phyloP scores from a whole-genome alignment of 2,797 vertebrate species.

The Esox lucius region DNA sequence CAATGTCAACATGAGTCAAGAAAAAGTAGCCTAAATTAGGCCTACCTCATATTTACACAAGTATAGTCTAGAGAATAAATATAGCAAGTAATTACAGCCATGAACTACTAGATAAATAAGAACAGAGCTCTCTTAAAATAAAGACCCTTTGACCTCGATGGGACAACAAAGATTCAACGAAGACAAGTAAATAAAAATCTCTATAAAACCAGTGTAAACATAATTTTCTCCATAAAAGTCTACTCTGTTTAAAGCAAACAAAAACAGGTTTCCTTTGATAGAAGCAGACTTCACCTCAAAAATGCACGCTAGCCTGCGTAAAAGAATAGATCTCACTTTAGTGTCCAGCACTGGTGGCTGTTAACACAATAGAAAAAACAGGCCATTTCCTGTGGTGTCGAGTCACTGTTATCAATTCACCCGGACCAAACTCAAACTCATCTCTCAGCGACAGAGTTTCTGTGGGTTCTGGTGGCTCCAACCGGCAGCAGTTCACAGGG shows the following conservation, averaged over 20 bases:
- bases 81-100: background rate
- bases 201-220: constrained; percentile 11
- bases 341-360: background rate
- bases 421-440: background rate
- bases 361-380: background rate
- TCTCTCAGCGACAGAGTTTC: background rate
- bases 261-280: too few relatives aligned
- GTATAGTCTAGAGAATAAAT: background rate
- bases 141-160: too few relatives aligned
- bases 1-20: background rate
- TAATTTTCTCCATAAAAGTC: constrained; percentile 41
- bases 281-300: too few relatives aligned
- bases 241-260: constrained; percentile 23
- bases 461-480: background rate
- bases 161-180: too few relatives aligned
- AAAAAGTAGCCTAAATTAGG: background rate
- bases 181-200: background rate
- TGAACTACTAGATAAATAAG: background rate
- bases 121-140: background rate
- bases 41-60: constrained; percentile 6
- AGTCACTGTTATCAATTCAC: background rate
- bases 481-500: constrained; percentile 62
- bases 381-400: background rate
- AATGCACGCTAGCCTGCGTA: background rate
- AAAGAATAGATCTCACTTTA: background rate